phyloP scores from a whole-genome alignment of 1,140 invertebrate genomes.

The Adelges cooleyi region DNA sequence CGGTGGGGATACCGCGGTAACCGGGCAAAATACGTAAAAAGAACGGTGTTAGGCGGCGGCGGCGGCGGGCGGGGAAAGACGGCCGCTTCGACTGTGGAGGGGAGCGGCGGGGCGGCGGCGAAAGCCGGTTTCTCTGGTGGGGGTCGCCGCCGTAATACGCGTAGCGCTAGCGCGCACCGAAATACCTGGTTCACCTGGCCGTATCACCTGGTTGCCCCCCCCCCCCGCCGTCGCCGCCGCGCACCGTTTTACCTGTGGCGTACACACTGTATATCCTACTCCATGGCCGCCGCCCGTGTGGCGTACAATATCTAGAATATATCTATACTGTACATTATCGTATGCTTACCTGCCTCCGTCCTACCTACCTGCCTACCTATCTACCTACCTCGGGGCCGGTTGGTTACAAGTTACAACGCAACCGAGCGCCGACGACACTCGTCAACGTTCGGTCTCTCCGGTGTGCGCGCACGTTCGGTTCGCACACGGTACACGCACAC shows the following conservation, averaged over 20 bases:
- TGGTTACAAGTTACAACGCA: neutral
- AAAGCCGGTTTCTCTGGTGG: conserved; percentile 16
- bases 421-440: conserved; percentile 13
- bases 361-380: no score
- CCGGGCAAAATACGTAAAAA: neutral
- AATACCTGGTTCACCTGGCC: conserved; percentile 28
- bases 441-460: conserved; percentile 27
- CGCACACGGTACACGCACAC: neutral
- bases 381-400: no score
- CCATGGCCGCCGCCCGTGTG: neutral
- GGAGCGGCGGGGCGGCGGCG: neutral
- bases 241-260: neutral
- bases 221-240: neutral
- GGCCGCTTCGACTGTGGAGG: neutral
- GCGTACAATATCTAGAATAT: no score
- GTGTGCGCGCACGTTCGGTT: conserved; percentile 3
- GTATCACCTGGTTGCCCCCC: conserved; percentile 17
- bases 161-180: neutral
- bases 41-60: neutral
- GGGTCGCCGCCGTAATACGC: neutral
- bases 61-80: neutral
- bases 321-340: no score
- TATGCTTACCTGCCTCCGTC: no score
- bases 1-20: neutral
- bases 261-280: no score